Conservation (phyloP, 2,113 vertebrate species). For the Hepsetus odoe region DNA sequence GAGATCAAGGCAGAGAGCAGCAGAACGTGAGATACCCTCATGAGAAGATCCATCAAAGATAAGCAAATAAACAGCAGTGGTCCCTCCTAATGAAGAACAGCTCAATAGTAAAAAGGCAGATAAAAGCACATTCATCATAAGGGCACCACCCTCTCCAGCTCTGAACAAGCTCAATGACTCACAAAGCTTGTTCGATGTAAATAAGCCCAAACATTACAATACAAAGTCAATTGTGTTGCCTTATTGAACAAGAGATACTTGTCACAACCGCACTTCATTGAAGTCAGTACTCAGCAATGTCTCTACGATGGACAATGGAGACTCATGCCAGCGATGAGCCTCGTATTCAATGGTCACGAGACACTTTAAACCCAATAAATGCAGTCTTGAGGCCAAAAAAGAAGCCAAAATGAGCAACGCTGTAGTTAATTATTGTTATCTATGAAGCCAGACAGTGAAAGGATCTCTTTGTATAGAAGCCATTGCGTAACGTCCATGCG, state of each 20-base stretch:
- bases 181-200: background rate
- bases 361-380: background rate
- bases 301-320: no score
- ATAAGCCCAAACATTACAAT: background rate
- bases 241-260: background rate
- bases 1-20: constrained; percentile 9
- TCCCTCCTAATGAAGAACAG: background rate
- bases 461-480: constrained; percentile 2
- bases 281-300: no score
- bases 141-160: background rate
- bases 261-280: background rate
- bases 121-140: background rate
- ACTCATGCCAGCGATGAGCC: no score
- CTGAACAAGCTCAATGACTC: background rate
- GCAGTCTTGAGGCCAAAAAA: no score
- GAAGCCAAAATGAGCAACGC: background rate
- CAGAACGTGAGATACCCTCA: background rate
- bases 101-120: background rate
- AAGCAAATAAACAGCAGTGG: background rate
- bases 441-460: constrained; percentile 18
- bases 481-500: background rate
- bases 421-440: constrained; percentile 30
- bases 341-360: no score
- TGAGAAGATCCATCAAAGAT: background rate
- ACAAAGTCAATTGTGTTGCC: background rate